A percentile compares a stretch with the other conserved stretches of the same genome.
Conservation (phyloP, 2,888 invertebrate genomes). For the Erebia epiphron region DNA sequence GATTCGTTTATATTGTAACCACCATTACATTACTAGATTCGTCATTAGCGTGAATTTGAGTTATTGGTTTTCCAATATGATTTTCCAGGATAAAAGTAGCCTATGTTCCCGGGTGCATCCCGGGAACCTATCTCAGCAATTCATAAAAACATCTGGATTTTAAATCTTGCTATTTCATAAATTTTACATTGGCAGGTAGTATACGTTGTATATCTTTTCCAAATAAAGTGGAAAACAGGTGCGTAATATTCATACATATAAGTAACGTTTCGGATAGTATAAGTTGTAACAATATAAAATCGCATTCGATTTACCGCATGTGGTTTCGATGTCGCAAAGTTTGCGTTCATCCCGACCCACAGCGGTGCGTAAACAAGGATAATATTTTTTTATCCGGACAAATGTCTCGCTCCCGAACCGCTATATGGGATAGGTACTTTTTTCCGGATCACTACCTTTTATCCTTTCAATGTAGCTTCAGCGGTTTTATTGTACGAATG, state of each 20-base stretch:
- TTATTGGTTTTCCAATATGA: too few relatives aligned
- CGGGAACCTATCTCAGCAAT: too few relatives aligned
- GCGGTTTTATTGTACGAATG: neutral
- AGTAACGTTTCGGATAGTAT: neutral
- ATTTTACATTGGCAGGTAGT: neutral
- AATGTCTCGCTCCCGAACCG: constrained; percentile 3
- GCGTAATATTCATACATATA: neutral
- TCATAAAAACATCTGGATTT: too few relatives aligned
- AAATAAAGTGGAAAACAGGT: neutral
- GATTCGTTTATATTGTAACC: too few relatives aligned
- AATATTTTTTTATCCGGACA: constrained; percentile 16
- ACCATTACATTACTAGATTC: too few relatives aligned
- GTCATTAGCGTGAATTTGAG: too few relatives aligned
- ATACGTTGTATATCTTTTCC: neutral
- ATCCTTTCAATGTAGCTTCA: neutral
- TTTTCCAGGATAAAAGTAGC: too few relatives aligned
- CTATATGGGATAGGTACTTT: constrained; percentile 13
- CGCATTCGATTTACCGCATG: constrained; percentile 10
- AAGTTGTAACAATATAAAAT: constrained; percentile 12
- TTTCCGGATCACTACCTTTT: constrained; percentile 13
- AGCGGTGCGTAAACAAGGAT: constrained; percentile 18
- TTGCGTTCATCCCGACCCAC: constrained; percentile 8
- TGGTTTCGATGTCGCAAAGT: constrained; percentile 12
- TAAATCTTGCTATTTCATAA: neutral
- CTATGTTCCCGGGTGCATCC: too few relatives aligned